Conservation (phyloP, 2,888 invertebrate genomes). For the Trypoxylon attenuatum region DNA sequence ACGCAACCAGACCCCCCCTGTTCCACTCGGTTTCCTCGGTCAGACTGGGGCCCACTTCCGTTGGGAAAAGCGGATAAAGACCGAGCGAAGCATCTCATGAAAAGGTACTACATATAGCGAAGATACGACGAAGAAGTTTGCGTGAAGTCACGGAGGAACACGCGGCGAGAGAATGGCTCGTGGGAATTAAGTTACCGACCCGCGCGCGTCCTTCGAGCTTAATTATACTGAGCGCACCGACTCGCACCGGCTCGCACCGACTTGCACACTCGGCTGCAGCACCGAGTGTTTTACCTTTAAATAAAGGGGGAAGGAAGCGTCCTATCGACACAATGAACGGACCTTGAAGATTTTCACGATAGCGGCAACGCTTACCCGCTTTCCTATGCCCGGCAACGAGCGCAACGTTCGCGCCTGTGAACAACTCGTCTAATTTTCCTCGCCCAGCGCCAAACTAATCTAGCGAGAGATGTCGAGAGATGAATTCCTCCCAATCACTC, state of each 20-base stretch:
- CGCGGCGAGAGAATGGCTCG: constrained; percentile 24
- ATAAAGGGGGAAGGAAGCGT: constrained; percentile 42
- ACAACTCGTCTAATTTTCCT: too few species aligned
- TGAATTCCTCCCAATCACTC: too few species aligned
- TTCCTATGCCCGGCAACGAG: neutral
- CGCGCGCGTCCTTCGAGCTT: constrained; percentile 54
- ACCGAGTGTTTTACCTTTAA: constrained; percentile 46
- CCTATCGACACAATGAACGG: constrained; percentile 47
- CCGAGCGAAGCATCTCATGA: neutral
- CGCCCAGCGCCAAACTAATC: too few species aligned
- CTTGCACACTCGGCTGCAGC: constrained; percentile 32
- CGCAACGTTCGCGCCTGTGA: too few species aligned
- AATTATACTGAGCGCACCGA: constrained; percentile 49
- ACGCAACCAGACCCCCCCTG: too few species aligned
- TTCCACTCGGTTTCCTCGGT: constrained; percentile 25
- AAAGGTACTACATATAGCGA: neutral
- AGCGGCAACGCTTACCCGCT: neutral
- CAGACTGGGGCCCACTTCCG: neutral
- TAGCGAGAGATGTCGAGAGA: too few species aligned
- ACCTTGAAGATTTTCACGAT: constrained; percentile 47
- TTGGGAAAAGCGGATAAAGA: constrained; percentile 15
- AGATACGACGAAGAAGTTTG: neutral
- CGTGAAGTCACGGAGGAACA: neutral
- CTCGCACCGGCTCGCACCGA: constrained; percentile 24
- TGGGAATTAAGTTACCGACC: constrained; percentile 60